A percentile compares a stretch with the other conserved stretches of the same genome.
These are phyloP conservation scores for Trogon surrucura DNA, from an alignment of 2,113 vertebrate species.

Conservation along the genomic window DNA sequence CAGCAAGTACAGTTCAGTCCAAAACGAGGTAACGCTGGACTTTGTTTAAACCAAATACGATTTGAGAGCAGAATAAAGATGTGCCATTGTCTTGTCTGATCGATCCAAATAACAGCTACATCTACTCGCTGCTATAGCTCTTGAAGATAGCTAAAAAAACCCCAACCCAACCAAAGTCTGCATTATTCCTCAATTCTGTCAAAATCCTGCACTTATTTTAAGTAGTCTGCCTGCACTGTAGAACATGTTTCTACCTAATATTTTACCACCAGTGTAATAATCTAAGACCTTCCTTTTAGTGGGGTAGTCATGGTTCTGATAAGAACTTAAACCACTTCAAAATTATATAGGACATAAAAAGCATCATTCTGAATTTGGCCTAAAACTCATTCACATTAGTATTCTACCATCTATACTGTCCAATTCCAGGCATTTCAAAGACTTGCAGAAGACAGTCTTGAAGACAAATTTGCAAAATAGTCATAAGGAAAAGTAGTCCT, in stretches of 20 bases:
- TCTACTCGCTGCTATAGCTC: not conserved
- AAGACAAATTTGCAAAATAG: not conserved
- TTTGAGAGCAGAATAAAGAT: not conserved
- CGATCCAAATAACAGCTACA: not conserved
- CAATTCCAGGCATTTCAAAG: not conserved
- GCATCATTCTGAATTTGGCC: not conserved
- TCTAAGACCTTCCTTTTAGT: not conserved
- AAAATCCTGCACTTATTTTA: not conserved
- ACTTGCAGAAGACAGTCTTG: not conserved
- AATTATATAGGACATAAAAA: not conserved
- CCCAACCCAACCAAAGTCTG: too few relatives aligned
- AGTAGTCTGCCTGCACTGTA: not conserved
- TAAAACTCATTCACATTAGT: not conserved
- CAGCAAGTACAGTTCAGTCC: not conserved
- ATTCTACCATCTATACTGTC: not conserved
- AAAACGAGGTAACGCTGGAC: not conserved
- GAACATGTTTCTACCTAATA: not conserved
- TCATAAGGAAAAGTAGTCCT: not conserved
- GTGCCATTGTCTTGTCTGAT: not conserved
- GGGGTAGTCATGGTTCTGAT: not conserved
- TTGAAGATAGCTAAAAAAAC: not conserved
- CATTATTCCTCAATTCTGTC: not conserved
- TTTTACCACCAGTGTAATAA: not conserved
- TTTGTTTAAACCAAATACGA: not conserved
- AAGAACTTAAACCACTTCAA: not conserved